phyloP scores from a whole-genome alignment of 2,797 vertebrate species.

The Muscicapa striata region DNA sequence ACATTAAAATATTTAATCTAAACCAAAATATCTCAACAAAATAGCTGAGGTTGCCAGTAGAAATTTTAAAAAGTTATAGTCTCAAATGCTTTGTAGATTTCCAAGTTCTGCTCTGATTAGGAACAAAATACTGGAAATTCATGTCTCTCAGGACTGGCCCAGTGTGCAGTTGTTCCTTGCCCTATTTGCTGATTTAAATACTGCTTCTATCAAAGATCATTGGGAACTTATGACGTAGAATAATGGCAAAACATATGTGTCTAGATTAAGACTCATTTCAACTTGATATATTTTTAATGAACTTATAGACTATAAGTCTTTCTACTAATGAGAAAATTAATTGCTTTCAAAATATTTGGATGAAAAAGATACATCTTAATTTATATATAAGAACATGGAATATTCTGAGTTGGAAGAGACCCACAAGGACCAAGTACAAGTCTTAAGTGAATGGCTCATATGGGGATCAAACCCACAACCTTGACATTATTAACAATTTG shows the following conservation, averaged over 20 bases:
- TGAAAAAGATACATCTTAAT: not conserved
- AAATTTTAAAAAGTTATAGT: not conserved
- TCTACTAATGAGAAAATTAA: not conserved
- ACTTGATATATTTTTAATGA: not conserved
- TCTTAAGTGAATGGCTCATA: not conserved
- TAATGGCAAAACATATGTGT: not conserved
- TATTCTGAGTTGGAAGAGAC: not conserved
- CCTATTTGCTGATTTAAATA: not conserved
- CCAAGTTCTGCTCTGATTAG: not conserved
- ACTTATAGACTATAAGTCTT: not conserved
- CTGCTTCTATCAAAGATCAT: not conserved
- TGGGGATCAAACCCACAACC: not conserved
- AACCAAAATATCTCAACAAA: not conserved
- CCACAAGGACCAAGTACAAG: accelerated
- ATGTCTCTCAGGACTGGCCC: not conserved
- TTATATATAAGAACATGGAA: not conserved
- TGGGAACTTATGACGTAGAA: not conserved
- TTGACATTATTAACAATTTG: not conserved
- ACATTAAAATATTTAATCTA: not conserved
- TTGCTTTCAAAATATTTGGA: not conserved
- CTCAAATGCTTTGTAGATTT: not conserved
- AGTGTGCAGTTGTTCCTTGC: not conserved
- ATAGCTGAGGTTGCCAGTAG: not conserved
- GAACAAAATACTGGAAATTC: not conserved
- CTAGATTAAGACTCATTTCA: not conserved